Evolutionary conservation across 2,113 vertebrate species (phyloP), one percentile per base, ranked within the genome.

Genomic region (Peucedramus taeniatus): DNA sequence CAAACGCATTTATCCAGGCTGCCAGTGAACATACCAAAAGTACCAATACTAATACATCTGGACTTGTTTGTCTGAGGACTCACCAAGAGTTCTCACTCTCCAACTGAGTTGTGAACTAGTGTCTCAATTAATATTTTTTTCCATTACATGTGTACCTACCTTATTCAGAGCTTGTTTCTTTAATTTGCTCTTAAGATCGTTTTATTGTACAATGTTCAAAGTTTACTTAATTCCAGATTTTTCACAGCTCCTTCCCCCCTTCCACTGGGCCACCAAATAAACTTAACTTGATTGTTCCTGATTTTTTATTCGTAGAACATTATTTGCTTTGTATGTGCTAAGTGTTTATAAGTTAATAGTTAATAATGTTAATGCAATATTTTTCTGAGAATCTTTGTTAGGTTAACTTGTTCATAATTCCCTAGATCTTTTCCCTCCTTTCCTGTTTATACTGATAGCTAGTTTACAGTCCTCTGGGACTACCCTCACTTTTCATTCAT

Each of bases 31-130:
- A 42, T 74, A 42, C 9, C 28, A 35, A 3, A 60, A 81, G 42
- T 45, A 40, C 14, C 15, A 37, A 11, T 39, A 72, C 11, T 42
- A n/a, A 39, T n/a, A 40, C 9, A 71, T 9, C 4, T 0, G 0
- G 15, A 68, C 31, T 44, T 13, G 27, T 24, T 61, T 91, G 13
- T 33, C 54, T 57, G 44, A 61, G 40, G 44, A 56, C 27, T 51
- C 53, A 75, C 6, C 12, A 59, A 15, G 23, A 28, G 4, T 27
- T 7, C 15, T 87, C 18, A 21, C 3, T 50, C 39, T 75, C 23
- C 42, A 78, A 1, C 47, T 74, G n/a, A 17, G 7, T 18, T 59
- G 12, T 27, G 22, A 87, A 31, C 15, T 54, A 68, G 13, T n/a
- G 5, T 56, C 27, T 79, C 33, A 63, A 11, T n/a, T 6, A 87